Conservation (phyloP, 1,140 invertebrate species). For the Magallana gigas region DNA sequence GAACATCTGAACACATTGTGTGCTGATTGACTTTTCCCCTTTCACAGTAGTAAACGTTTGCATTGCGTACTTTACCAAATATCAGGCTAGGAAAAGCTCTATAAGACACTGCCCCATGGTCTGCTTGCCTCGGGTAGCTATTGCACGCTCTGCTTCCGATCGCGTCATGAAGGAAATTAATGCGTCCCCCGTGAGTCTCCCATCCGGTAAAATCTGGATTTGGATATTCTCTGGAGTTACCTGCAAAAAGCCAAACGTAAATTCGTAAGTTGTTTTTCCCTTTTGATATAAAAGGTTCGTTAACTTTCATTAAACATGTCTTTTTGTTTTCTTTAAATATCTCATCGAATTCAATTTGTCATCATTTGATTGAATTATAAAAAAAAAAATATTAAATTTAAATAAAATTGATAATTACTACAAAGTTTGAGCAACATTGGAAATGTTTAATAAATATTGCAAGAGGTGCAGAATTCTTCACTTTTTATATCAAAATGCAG, state of each 20-base stretch:
- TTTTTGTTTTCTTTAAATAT: too few relatives aligned
- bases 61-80: conserved; percentile 25
- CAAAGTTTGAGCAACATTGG: too few relatives aligned
- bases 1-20: conserved; percentile 25
- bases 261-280: not conserved
- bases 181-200: conserved; percentile 81
- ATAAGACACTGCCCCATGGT: conserved; percentile 83
- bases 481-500: too few relatives aligned
- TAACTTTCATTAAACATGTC: too few relatives aligned
- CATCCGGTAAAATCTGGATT: conserved; percentile 80
- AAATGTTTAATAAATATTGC: too few relatives aligned
- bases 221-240: conserved; percentile 81
- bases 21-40: not conserved
- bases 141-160: conserved; percentile 82
- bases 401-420: too few relatives aligned
- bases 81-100: conserved; percentile 77
- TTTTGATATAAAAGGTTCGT: too few relatives aligned
- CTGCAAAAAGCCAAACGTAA: conserved; percentile 63
- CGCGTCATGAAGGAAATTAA: conserved; percentile 81
- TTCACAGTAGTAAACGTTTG: not conserved
- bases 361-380: too few relatives aligned
- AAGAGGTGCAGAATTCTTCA: too few relatives aligned
- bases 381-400: too few relatives aligned
- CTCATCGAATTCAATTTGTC: too few relatives aligned
- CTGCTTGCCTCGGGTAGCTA: conserved; percentile 81